Conservation (phyloP, 2,797 vertebrate species). For the Eurystomus glaucurus region DNA sequence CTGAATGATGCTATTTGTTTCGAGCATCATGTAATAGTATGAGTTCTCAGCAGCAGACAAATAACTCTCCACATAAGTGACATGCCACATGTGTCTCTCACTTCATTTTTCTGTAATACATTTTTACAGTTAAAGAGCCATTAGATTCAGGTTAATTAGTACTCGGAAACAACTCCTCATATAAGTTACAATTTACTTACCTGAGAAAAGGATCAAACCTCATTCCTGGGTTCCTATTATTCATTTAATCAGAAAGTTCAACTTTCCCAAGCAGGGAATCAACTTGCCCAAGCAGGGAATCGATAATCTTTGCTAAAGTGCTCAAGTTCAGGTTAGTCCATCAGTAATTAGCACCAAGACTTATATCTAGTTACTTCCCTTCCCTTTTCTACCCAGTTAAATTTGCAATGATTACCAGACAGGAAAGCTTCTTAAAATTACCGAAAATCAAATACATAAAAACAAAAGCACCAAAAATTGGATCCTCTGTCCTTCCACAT, state of each 20-base stretch:
- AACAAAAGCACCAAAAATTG: fast-evolving
- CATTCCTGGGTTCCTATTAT: background rate
- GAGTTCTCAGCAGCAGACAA: background rate
- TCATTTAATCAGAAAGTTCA: background rate
- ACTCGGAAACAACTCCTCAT: background rate
- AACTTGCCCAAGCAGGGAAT: fast-evolving
- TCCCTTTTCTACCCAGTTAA: background rate
- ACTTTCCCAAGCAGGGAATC: fast-evolving
- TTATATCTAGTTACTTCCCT: background rate
- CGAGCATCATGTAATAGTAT: fast-evolving
- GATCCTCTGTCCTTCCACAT: background rate
- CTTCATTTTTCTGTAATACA: background rate
- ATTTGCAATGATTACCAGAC: background rate
- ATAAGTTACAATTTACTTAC: background rate
- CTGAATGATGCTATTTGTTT: background rate
- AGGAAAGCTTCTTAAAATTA: background rate
- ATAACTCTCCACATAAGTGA: background rate
- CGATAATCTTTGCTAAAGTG: background rate
- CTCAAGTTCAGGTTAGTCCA: background rate
- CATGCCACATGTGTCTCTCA: background rate
- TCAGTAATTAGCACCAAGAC: background rate
- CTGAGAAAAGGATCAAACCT: background rate
- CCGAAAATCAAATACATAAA: background rate
- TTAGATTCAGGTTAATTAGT: background rate
- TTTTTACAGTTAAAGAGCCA: background rate